Base-by-base conservation (phyloP, 2,888 invertebrate genomes). In the Pomacea canaliculata region DNA sequence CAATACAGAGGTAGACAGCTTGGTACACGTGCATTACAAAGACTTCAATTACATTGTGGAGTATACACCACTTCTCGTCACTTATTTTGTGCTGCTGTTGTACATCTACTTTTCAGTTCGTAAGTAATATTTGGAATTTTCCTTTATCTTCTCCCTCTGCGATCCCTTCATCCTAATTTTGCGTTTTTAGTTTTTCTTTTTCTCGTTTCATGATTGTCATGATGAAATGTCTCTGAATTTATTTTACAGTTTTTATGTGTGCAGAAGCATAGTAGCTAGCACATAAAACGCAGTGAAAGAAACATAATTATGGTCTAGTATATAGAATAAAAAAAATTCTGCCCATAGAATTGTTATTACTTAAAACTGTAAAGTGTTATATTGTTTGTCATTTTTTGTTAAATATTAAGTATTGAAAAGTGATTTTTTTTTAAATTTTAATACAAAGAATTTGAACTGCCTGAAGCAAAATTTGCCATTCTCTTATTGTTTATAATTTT, bases 51-150 rank as follows among this genome's bases (percentile, higher is more conserved):
- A 87, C 78, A 84, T 91, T 76, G 87, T 89, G 56, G 91, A 91
- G 79, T 91, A 91, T 83, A 87, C 97, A 51, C 97, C 97, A 0
- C 92, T 98, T 13, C 93, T 94, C 46, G 93, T 96, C 79, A 95
- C 97, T 2, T 97, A 97, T 88, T 91, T 96, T 5, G 93, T 96
- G 23, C 92, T 98, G 56, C 97, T 98, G 89, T 92, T 97, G 48
- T 99, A 98, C 89, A 95, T 98, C 56, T 98, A 98, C 89, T 98
- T 97, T 91, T 97, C 97, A 48, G 96, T 98, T 60, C 70, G 76
- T 76, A 70, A 76, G 71, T 76, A 23, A 51, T 46, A 48, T 16
- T 9, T 46, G 46, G 37, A 16, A 16, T 71, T 23, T 16, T 16
- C 46, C 56, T 16, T 51, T 49, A 56, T 56, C 49, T 70, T 70